Conservation (phyloP, 2,888 invertebrate species). For the Lithophane socia region DNA sequence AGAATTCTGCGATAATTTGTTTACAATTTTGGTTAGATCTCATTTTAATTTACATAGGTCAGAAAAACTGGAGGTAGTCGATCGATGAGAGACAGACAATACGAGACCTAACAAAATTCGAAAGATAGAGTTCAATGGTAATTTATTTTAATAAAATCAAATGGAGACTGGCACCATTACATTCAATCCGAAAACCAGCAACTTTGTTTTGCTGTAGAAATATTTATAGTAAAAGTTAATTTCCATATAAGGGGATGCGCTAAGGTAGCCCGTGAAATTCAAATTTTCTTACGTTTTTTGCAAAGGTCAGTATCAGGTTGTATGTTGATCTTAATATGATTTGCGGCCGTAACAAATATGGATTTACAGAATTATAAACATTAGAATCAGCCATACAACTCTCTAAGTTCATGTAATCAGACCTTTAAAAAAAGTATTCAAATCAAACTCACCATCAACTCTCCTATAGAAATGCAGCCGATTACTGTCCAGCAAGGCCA, state of each 20-base stretch:
- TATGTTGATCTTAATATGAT: no score
- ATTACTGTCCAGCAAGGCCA: slow-evolving; percentile 86
- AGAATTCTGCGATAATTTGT: neutral
- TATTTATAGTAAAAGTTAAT: no score
- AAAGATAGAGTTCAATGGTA: neutral
- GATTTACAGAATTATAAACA: no score
- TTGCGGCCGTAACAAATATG: no score
- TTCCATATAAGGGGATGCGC: no score
- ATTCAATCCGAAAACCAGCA: neutral
- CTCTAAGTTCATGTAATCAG: no score
- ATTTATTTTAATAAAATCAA: slow-evolving; percentile 8
- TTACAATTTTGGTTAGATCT: neutral
- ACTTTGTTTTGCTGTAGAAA: neutral
- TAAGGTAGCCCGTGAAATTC: no score
- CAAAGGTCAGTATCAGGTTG: no score
- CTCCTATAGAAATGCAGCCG: slow-evolving; percentile 86
- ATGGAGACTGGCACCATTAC: neutral
- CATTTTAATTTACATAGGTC: slow-evolving; percentile 11
- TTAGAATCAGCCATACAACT: no score
- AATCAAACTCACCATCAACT: slow-evolving; percentile 76
- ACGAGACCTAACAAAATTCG: neutral
- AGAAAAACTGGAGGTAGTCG: neutral
- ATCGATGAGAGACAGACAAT: neutral
- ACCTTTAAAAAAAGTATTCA: no score
- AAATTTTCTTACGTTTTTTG: no score